Conservation (phyloP, 2,113 vertebrate genomes). For the Carassius gibelio region DNA sequence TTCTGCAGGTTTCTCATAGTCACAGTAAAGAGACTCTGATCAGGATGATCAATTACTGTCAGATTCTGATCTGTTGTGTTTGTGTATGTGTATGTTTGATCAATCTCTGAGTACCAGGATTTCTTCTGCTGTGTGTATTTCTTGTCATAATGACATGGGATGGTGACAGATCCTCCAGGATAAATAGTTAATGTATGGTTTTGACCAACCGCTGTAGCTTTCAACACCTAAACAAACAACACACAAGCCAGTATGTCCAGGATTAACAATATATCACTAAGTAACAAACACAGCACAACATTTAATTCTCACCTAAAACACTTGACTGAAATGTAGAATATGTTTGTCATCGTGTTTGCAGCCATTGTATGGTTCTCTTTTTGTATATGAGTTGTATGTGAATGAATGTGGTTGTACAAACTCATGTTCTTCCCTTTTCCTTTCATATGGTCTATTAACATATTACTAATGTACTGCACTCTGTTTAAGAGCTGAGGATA, state of each 20-base stretch:
- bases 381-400: neutral
- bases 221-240: neutral
- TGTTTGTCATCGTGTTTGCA: neutral
- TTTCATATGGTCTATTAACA: too few relatives aligned
- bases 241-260: neutral
- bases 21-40: conserved; percentile 43
- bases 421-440: neutral
- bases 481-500: neutral
- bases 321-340: neutral
- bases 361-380: neutral
- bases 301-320: neutral
- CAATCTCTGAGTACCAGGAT: neutral
- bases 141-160: conserved; percentile 35
- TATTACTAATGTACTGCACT: neutral
- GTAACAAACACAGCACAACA: neutral
- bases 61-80: neutral
- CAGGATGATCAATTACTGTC: conserved; percentile 33
- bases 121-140: conserved; percentile 3
- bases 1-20: conserved; percentile 40
- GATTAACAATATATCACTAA: neutral
- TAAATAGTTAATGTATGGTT: neutral
- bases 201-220: neutral
- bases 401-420: neutral
- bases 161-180: neutral
- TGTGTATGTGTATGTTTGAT: neutral